A percentile compares a stretch with the other conserved stretches of the same genome.
phyloP scores from a whole-genome alignment of 2,797 vertebrate genomes.

The Parotocinclus haroldoi region DNA sequence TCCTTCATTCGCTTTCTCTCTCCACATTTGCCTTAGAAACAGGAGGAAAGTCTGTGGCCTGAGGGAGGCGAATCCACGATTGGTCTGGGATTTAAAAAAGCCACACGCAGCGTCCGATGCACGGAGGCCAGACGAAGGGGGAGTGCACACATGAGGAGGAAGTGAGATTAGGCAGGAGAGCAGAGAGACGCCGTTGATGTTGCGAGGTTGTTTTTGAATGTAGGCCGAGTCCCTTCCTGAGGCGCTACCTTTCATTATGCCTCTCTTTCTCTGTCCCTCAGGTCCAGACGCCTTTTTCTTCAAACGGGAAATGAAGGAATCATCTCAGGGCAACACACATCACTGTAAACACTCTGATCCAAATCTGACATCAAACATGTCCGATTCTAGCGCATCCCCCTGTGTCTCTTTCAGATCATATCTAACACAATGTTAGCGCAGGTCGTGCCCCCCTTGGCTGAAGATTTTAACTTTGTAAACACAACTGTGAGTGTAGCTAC shows the following conservation, averaged over 20 bases:
- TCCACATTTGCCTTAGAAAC: too few relatives aligned
- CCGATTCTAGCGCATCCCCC: not conserved
- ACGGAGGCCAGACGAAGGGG: not conserved
- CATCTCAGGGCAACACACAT: slow-evolving; percentile 10
- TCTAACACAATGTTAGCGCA: too few relatives aligned
- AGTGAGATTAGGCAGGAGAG: slow-evolving; percentile 9
- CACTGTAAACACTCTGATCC: slow-evolving; percentile 19
- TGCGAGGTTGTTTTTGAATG: slow-evolving; percentile 4
- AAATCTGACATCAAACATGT: slow-evolving; percentile 15
- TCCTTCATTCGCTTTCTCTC: too few relatives aligned
- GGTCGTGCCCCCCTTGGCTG: too few relatives aligned
- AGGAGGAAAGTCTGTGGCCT: too few relatives aligned
- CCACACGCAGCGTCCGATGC: not conserved
- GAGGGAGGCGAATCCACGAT: too few relatives aligned
- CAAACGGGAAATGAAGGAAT: slow-evolving; percentile 9
- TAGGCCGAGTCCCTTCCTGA: slow-evolving; percentile 31
- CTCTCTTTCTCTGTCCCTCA: slow-evolving; percentile 17
- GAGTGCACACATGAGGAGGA: not conserved
- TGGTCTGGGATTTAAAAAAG: too few relatives aligned
- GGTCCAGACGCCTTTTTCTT: not conserved
- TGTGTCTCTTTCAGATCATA: too few relatives aligned
- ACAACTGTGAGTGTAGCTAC: too few relatives aligned
- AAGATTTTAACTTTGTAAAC: too few relatives aligned
- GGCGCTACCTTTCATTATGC: slow-evolving; percentile 16
- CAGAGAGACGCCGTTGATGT: slow-evolving; percentile 21